Evolutionary conservation across 2,797 vertebrate species (phyloP).

Genomic region (Artibeus jamaicensis): DNA sequence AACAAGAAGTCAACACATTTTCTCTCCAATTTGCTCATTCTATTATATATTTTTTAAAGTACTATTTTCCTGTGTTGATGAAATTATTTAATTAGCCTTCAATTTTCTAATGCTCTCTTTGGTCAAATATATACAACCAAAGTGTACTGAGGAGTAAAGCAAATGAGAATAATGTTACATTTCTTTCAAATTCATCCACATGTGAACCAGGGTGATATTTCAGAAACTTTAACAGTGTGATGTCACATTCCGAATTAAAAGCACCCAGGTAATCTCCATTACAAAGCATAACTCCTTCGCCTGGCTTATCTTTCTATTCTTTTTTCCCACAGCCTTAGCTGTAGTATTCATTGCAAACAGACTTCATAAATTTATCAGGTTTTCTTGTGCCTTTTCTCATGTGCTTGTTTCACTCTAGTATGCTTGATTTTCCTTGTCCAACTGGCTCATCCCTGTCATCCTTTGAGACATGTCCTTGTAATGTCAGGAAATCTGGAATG

Average conservation of each 20-base stretch:
- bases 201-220: not conserved
- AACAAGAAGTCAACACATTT: not conserved
- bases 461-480: not conserved
- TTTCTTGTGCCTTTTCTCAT: not conserved
- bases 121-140: not conserved
- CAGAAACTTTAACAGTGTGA: not conserved
- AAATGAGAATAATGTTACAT: not conserved
- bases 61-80: not conserved
- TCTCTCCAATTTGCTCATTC: not conserved
- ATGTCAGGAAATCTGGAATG: not conserved
- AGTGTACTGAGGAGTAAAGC: not conserved
- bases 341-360: not conserved
- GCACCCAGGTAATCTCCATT: too few relatives aligned
- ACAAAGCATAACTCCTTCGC: not conserved
- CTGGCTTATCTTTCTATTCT: rapidly evolving
- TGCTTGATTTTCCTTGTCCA: not conserved
- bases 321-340: not conserved
- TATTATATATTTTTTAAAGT: not conserved
- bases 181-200: not conserved
- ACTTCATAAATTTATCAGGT: not conserved
- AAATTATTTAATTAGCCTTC: not conserved
- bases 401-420: rapidly evolving
- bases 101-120: not conserved
- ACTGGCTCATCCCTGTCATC: not conserved
- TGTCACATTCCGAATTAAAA: not conserved